Evolutionary conservation across 2,888 invertebrate genomes (phyloP).

Genomic region (Chloroclysta siterata): DNA sequence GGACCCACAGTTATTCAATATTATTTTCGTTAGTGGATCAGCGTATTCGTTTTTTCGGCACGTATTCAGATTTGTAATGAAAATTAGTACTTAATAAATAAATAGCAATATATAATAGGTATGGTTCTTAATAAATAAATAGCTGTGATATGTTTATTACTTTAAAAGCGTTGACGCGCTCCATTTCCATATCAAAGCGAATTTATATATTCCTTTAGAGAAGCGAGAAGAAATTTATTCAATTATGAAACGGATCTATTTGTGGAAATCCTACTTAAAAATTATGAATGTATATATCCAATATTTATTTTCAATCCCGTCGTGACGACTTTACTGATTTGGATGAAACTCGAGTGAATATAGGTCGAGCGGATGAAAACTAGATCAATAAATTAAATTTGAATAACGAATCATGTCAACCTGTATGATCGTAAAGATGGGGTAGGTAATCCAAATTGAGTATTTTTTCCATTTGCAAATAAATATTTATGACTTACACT

Average conservation of each 20-base stretch:
- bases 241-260: no score
- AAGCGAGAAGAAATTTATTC: constrained; percentile 8
- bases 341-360: background rate
- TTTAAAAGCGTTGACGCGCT: background rate
- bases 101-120: no score
- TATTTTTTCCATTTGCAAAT: constrained; percentile 25
- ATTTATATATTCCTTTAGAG: constrained; percentile 4
- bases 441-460: constrained; percentile 5
- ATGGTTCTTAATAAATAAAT: background rate
- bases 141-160: constrained; percentile 9
- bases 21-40: background rate
- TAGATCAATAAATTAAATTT: background rate
- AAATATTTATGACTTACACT: constrained; percentile 22
- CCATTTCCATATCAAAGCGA: constrained; percentile 11
- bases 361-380: background rate
- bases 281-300: no score
- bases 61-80: background rate
- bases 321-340: no score
- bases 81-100: background rate
- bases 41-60: background rate
- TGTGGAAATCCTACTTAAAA: no score
- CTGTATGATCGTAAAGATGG: background rate
- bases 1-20: background rate
- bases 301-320: no score
- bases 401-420: background rate